Conservation (phyloP, 2,797 vertebrate genomes). For the Enteromius mattozi region DNA sequence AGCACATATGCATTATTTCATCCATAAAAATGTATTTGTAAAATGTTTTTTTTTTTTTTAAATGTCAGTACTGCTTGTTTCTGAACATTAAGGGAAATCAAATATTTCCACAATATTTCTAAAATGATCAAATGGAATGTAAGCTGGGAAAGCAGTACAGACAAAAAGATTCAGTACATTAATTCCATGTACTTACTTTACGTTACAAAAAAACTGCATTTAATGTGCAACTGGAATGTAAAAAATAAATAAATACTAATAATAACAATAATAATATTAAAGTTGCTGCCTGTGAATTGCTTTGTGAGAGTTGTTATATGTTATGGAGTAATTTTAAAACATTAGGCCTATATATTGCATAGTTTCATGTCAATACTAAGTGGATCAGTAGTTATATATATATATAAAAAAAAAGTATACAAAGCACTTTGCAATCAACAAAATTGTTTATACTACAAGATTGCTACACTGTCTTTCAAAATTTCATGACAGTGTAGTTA, state of each 20-base stretch:
- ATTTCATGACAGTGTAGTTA: background rate
- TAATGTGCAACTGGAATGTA: background rate
- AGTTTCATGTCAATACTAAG: background rate
- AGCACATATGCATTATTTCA: background rate
- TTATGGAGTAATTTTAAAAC: background rate
- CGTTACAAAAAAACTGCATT: background rate
- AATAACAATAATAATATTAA: too few species aligned
- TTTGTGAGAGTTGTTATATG: background rate
- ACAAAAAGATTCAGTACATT: background rate
- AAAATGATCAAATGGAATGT: background rate
- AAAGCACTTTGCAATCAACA: background rate
- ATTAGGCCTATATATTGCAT: background rate
- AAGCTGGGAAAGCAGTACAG: background rate
- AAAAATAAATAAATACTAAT: background rate
- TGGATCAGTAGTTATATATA: background rate
- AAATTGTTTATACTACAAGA: background rate
- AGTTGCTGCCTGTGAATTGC: background rate
- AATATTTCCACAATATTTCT: background rate
- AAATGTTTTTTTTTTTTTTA: background rate
- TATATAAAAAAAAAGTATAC: background rate
- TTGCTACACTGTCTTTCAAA: background rate
- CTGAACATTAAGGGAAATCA: background rate
- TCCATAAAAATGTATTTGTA: background rate
- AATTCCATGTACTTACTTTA: background rate
- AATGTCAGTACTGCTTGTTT: background rate